phyloP scores from a whole-genome alignment of 2,888 invertebrate genomes.

The Auanema sp. region DNA sequence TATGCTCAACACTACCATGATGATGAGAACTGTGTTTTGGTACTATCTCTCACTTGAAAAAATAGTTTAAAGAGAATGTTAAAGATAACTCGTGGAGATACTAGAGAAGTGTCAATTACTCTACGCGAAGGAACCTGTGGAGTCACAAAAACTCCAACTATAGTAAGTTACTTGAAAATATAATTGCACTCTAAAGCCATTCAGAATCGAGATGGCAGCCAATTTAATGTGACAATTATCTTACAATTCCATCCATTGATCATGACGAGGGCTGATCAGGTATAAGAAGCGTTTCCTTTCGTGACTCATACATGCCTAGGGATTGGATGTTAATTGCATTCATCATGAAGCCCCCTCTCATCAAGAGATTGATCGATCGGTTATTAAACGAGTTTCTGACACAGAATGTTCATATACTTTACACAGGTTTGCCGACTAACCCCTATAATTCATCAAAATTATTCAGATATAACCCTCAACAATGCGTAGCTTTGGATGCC shows the following conservation, averaged over 20 bases:
- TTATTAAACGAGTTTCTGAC: constrained; percentile 44
- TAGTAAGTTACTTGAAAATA: constrained; percentile 29
- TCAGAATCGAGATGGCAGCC: constrained; percentile 52
- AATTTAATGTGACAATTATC: constrained; percentile 57
- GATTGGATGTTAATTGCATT: constrained; percentile 55
- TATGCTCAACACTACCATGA: constrained; percentile 58
- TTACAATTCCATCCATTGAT: constrained; percentile 63
- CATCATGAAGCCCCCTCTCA: constrained; percentile 42
- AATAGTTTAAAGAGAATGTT: neutral
- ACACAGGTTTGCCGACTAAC: constrained; percentile 37
- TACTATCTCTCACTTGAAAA: constrained; percentile 3
- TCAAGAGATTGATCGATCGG: constrained; percentile 42
- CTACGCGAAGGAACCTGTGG: constrained; percentile 54
- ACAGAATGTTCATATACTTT: constrained; percentile 56
- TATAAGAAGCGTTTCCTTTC: constrained; percentile 1
- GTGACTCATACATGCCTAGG: constrained; percentile 21
- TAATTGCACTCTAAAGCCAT: constrained; percentile 7
- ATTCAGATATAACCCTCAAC: constrained; percentile 44
- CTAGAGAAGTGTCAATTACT: constrained; percentile 52
- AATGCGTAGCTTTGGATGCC: constrained; percentile 61
- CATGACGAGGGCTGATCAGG: constrained; percentile 56
- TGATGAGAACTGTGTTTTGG: constrained; percentile 48
- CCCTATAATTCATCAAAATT: neutral
- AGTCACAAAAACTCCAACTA: constrained; percentile 42
- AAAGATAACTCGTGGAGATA: constrained; percentile 38